Percentiles rank a stretch among this genome's conserved stretches.
Conservation (phyloP, 2,113 vertebrate genomes). For the Microtus pennsylvanicus region DNA sequence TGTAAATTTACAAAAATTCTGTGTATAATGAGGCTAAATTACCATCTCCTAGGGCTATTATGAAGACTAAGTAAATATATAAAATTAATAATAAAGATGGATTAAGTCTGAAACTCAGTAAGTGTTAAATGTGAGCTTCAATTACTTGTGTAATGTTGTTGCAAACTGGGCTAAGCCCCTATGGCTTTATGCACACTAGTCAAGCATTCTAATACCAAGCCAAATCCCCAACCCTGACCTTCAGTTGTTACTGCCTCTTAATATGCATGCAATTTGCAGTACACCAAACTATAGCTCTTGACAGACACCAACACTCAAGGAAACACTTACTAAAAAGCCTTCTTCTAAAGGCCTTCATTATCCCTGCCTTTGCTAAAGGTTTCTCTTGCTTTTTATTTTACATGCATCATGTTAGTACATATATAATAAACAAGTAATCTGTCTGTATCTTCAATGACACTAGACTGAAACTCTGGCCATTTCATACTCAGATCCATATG, state of each 20-base stretch:
- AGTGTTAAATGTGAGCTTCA: neutral
- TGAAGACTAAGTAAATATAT: neutral
- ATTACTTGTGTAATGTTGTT: no score
- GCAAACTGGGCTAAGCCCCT: neutral
- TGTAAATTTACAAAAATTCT: neutral
- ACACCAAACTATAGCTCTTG: neutral
- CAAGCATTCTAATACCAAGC: neutral
- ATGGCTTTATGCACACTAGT: neutral
- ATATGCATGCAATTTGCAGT: neutral
- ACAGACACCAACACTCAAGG: neutral
- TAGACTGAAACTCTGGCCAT: neutral
- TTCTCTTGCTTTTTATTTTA: neutral
- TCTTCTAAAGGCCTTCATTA: neutral
- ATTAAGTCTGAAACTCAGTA: neutral
- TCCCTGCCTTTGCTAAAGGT: neutral
- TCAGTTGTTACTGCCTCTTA: neutral
- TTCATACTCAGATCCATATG: constrained; percentile 47
- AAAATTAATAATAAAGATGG: neutral
- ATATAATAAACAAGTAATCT: neutral
- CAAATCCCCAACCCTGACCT: neutral
- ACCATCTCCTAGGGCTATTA: neutral
- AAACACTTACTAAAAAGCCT: neutral
- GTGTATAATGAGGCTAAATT: neutral
- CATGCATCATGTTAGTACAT: neutral
- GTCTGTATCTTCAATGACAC: neutral